phyloP scores from a whole-genome alignment of 2,888 invertebrate species.

The Drosophila austrosaltans region DNA sequence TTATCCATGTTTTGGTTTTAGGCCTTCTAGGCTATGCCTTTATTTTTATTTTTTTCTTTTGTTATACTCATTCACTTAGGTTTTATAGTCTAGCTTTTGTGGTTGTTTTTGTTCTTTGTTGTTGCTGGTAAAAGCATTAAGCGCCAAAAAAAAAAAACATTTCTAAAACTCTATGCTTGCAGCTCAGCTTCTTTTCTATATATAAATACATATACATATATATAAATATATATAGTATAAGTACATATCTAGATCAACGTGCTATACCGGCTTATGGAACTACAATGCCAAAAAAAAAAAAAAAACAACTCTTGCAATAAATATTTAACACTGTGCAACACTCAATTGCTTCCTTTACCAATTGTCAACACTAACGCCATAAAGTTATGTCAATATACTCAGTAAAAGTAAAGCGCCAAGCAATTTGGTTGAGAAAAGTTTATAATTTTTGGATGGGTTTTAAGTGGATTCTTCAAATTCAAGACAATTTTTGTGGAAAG shows the following conservation, averaged over 20 bases:
- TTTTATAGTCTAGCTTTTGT: conserved; percentile 3
- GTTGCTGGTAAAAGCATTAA: conserved; percentile 3
- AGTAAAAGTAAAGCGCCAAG: no score
- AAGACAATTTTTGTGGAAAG: no score
- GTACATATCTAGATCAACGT: conserved; percentile 48
- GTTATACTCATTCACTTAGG: not conserved
- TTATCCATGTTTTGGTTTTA: not conserved
- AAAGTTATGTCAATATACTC: not conserved
- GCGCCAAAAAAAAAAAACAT: conserved; percentile 1
- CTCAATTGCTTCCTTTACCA: not conserved
- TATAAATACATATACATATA: conserved; percentile 23
- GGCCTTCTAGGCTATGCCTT: conserved; percentile 1
- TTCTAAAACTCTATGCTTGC: conserved; percentile 49
- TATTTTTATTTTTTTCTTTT: not conserved
- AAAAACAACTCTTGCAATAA: not conserved
- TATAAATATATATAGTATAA: conserved; percentile 20
- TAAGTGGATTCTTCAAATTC: no score
- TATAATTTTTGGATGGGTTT: no score
- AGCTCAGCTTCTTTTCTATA: conserved; percentile 36
- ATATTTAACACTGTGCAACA: not conserved
- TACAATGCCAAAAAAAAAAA: conserved; percentile 36
- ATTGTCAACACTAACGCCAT: not conserved
- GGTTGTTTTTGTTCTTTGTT: not conserved
- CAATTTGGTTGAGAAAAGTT: no score
- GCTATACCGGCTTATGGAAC: conserved; percentile 36